These are phyloP conservation scores for Antennarius maculatus DNA, from an alignment of 2,797 vertebrate genomes.

Conservation along the genomic window DNA sequence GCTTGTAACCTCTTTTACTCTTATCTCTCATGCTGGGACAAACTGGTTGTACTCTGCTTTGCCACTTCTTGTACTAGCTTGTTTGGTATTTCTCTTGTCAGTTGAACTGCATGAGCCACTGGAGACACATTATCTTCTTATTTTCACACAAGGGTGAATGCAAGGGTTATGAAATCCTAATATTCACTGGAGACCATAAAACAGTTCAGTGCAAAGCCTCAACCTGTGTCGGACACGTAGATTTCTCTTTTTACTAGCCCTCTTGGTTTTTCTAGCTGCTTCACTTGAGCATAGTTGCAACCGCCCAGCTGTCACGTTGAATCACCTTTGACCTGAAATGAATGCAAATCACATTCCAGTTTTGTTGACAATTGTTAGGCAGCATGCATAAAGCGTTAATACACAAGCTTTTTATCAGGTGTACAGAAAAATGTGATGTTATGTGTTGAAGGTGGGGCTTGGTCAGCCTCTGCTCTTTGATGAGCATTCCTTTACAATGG, in stretches of 20 bases:
- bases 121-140: slow-evolving; percentile 22
- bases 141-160: slow-evolving; percentile 10
- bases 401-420: not conserved
- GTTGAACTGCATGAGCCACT: not conserved
- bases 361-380: slow-evolving; percentile 16
- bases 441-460: not conserved
- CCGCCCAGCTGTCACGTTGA: slow-evolving; percentile 33
- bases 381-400: not conserved
- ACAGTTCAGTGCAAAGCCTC: not conserved
- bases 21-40: not conserved
- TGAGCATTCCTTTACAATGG: slow-evolving; percentile 9
- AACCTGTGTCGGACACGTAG: not conserved
- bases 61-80: slow-evolving; percentile 36
- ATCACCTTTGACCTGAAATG: slow-evolving; percentile 15
- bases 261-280: slow-evolving; percentile 15
- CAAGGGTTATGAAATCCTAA: slow-evolving; percentile 1
- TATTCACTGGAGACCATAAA: slow-evolving; percentile 1
- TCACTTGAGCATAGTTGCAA: slow-evolving; percentile 18
- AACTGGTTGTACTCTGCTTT: not conserved
- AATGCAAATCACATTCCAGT: slow-evolving; percentile 37
- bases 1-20: not conserved
- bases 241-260: not conserved
- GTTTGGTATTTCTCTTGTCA: slow-evolving; percentile 36
- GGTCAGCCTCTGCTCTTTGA: slow-evolving; percentile 11
- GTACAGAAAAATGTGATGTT: not conserved